Percentiles rank a stretch among this genome's conserved stretches.
Conservation (phyloP, 2,797 vertebrate genomes). For the Falco biarmicus region DNA sequence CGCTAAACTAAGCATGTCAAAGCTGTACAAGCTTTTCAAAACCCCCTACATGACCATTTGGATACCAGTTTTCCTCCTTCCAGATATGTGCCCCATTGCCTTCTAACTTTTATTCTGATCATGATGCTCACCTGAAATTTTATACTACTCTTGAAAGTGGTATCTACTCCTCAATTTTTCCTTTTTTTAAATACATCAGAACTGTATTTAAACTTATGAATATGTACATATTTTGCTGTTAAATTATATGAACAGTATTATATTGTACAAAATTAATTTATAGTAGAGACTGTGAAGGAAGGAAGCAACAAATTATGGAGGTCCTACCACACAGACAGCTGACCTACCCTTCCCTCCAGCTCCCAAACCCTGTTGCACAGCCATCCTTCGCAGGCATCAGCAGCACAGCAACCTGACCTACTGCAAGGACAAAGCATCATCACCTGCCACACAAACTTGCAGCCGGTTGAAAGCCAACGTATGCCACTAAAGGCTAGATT, state of each 20-base stretch:
- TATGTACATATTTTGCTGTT: background rate
- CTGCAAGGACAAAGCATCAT: background rate
- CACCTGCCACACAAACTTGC: background rate
- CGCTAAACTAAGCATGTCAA: background rate
- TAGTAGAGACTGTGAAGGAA: background rate
- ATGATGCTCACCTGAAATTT: background rate
- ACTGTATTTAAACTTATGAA: background rate
- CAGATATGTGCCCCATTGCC: background rate
- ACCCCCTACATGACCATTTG: too few species aligned
- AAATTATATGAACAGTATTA: background rate
- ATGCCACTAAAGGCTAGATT: background rate
- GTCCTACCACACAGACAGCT: background rate
- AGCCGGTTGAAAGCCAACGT: background rate
- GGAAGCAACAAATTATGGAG: background rate
- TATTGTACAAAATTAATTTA: background rate
- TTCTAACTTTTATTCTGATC: background rate
- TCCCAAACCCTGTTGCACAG: background rate
- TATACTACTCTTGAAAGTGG: background rate
- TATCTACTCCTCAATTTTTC: background rate
- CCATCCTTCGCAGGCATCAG: background rate
- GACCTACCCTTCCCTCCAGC: background rate
- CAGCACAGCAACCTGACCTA: background rate
- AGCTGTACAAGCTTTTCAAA: background rate
- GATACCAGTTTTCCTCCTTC: background rate
- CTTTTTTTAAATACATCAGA: background rate